A percentile compares a stretch with the other conserved stretches of the same genome.
These are phyloP conservation scores for Lonchura striata DNA, from an alignment of 2,113 vertebrate species.

Conservation along the genomic window DNA sequence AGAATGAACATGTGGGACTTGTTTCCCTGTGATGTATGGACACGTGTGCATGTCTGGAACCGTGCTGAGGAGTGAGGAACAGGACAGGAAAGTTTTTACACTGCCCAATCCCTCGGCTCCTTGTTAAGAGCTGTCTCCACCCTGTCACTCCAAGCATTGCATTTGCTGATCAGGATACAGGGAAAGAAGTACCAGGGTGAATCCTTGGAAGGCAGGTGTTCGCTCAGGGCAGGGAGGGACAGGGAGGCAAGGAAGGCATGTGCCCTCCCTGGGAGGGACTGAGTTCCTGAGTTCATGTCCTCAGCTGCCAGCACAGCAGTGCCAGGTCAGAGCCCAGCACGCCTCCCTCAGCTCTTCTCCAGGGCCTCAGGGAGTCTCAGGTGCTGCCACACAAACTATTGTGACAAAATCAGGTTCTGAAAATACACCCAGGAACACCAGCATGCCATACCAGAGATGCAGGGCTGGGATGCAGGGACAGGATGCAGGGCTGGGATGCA, in stretches of 20 bases:
- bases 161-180: background rate
- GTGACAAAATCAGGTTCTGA: background rate
- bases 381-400: background rate
- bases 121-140: background rate
- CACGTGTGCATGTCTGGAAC: background rate
- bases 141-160: background rate
- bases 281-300: background rate
- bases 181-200: background rate
- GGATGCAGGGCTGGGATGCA: no score
- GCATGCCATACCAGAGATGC: rapidly evolving
- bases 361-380: background rate
- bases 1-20: background rate
- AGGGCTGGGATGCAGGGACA: no score
- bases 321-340: rapidly evolving
- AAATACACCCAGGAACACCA: rapidly evolving
- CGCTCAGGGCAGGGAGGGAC: background rate
- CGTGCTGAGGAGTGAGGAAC: background rate
- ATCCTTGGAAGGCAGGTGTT: background rate
- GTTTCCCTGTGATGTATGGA: rapidly evolving
- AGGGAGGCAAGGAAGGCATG: background rate
- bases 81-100: background rate
- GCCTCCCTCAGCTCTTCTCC: background rate
- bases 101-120: background rate
- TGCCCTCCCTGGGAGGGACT: background rate
- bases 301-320: background rate